Evolutionary conservation across 2,888 invertebrate species (phyloP).

Genomic region (Orthosia gracilis): DNA sequence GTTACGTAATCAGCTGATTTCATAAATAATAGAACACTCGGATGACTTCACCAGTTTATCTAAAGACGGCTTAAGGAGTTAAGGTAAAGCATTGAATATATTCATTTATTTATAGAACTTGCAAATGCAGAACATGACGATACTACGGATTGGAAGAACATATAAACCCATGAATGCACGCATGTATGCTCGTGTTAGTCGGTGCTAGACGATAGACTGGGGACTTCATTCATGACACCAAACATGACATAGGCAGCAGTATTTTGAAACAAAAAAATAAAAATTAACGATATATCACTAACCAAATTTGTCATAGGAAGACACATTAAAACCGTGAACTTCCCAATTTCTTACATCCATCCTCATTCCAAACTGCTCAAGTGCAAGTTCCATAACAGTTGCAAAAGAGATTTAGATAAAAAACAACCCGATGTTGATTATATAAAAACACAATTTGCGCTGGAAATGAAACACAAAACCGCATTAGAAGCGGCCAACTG

Average conservation of each 20-base stretch:
- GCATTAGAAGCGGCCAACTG: conserved; percentile 89
- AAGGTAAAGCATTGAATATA: conserved; percentile 23
- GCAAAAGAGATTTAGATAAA: conserved; percentile 79
- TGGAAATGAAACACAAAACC: conserved; percentile 89
- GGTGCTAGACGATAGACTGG: too few relatives aligned
- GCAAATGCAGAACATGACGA: not conserved
- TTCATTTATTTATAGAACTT: conserved; percentile 31
- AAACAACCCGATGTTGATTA: conserved; percentile 81
- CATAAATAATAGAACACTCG: conserved; percentile 35
- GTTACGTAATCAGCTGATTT: conserved; percentile 53
- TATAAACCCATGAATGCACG: not conserved
- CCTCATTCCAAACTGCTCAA: conserved; percentile 26
- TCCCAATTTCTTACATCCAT: conserved; percentile 29
- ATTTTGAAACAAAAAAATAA: not conserved
- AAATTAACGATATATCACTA: not conserved
- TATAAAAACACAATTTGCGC: conserved; percentile 88
- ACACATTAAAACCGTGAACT: conserved; percentile 2
- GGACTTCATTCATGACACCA: too few relatives aligned
- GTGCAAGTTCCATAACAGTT: conserved; percentile 56
- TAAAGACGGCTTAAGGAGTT: conserved; percentile 25
- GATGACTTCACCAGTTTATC: conserved; percentile 42
- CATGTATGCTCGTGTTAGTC: too few relatives aligned
- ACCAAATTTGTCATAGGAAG: conserved; percentile 1
- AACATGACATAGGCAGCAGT: too few relatives aligned
- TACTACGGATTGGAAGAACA: not conserved